Percentiles rank a stretch among this genome's conserved stretches.
phyloP scores from a whole-genome alignment of 2,888 invertebrate genomes.

The Drosophila infuscata region DNA sequence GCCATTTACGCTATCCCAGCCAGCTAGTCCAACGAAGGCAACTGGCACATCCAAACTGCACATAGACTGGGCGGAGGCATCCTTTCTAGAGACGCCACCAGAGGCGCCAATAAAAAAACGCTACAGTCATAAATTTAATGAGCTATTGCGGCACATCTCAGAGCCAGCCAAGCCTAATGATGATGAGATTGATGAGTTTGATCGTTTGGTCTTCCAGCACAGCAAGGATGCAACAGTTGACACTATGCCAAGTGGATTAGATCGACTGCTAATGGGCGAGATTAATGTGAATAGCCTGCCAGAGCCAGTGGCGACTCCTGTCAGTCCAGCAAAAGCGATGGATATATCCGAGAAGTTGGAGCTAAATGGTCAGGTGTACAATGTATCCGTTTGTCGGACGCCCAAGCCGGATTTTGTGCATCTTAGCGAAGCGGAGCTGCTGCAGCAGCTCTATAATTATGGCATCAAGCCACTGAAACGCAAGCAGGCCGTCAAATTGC shows the following conservation, averaged over 20 bases:
- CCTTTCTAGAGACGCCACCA: constrained; percentile 73
- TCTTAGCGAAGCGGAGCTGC: constrained; percentile 87
- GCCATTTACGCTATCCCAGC: constrained; percentile 58
- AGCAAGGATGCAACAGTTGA: constrained; percentile 13
- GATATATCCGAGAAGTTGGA: constrained; percentile 56
- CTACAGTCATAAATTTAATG: constrained; percentile 66
- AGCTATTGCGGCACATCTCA: constrained; percentile 49
- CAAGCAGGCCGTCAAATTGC: constrained; percentile 88
- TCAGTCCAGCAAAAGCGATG: neutral
- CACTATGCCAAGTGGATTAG: constrained; percentile 73
- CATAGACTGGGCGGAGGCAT: constrained; percentile 73
- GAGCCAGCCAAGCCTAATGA: constrained; percentile 19
- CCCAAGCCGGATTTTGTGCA: constrained; percentile 87
- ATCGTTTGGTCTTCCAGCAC: constrained; percentile 71
- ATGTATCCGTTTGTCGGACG: constrained; percentile 86
- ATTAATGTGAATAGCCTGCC: constrained; percentile 54
- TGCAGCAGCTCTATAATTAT: constrained; percentile 87
- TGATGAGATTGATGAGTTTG: constrained; percentile 81
- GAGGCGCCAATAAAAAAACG: constrained; percentile 67
- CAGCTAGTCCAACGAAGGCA: constrained; percentile 18
- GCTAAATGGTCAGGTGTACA: constrained; percentile 80
- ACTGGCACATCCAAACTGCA: constrained; percentile 27
- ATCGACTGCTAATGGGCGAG: constrained; percentile 74
- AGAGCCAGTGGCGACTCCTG: neutral
- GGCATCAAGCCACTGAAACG: constrained; percentile 89